A percentile compares a stretch with the other conserved stretches of the same genome.
These are phyloP conservation scores for Pyrrhosoma nymphula DNA, from an alignment of 2,888 invertebrate species.

Conservation along the genomic window DNA sequence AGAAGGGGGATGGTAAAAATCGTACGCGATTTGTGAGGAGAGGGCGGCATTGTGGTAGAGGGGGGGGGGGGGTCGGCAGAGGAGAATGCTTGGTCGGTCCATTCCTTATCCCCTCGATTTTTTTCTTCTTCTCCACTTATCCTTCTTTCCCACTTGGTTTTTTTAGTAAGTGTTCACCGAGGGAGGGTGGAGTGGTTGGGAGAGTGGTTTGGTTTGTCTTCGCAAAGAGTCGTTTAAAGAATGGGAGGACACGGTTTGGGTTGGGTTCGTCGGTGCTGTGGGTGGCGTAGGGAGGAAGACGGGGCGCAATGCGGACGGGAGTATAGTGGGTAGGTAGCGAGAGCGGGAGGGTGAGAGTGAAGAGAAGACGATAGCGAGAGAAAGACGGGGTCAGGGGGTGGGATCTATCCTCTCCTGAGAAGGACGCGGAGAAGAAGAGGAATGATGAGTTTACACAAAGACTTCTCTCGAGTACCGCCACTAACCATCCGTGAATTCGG, in stretches of 20 bases:
- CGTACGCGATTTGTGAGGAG: conserved; percentile 26
- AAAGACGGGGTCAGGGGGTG: background rate
- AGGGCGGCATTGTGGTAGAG: background rate
- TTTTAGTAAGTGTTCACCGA: background rate
- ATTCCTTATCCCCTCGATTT: background rate
- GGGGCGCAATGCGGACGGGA: background rate
- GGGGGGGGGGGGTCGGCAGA: background rate
- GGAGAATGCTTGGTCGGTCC: background rate
- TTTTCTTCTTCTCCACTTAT: background rate
- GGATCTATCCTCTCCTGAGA: background rate
- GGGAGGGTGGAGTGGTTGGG: background rate
- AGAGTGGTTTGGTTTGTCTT: conserved; percentile 61
- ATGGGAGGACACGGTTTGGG: conserved; percentile 65
- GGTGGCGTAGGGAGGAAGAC: background rate
- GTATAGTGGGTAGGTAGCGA: background rate
- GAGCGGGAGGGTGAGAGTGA: background rate
- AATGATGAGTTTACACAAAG: conserved; percentile 42
- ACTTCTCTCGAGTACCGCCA: background rate
- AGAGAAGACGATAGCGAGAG: background rate
- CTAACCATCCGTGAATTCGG: conserved; percentile 23
- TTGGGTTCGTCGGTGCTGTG: conserved; percentile 49
- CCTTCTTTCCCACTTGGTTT: conserved; percentile 7
- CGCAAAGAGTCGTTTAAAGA: conserved; percentile 58
- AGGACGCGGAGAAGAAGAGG: background rate
- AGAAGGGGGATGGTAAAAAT: background rate